Base-by-base conservation (phyloP, 2,888 invertebrate genomes). In the Hipparchia semele region DNA sequence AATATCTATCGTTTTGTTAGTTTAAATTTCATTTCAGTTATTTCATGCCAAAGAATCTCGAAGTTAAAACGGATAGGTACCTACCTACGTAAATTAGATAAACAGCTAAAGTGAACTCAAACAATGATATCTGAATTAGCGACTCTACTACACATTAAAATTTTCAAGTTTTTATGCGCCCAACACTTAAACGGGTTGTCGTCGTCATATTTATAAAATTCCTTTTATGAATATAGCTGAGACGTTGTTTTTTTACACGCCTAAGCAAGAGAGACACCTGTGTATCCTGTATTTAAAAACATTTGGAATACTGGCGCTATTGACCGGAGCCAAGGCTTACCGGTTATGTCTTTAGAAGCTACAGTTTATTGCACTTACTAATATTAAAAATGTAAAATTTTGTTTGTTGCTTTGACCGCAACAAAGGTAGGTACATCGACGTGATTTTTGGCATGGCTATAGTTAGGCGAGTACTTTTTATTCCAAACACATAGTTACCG, bases 301-400 rank as follows among this genome's bases (percentile, higher is more conserved):
- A 49, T 62, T 62, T 62, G 62, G n/a, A 46, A 12, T 62, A 46
- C 49, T 13, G 58, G 68, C 70, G 76, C 60, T 72, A 73, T 70
- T 75, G 76, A 75, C 76, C 71, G 45, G 53, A 53, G 62, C 59
- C 76, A 72, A 74, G 74, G 74, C 71, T 71, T 71, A 73, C 68
- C 67, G 54, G 67, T 70, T 53, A 67, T 65, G 45, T 46, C 60
- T 45, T 9, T 46, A 62, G 62, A 62, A n/a, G 62, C n/a, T 13
- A 49, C 46, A 62, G 62, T 62, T 62, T 49, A 62, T 62, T 46
- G 13, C 3, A 49, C 39, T 39, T 5, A 39, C 39, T 39, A 39
- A 39, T 39, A 39, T 39, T 39, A 39, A 4, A 39, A 4, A 39
- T 39, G 39, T 5, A 5, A 39, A 39, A 39, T 5, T 39, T 39